A percentile compares a stretch with the other conserved stretches of the same genome.
phyloP scores from a whole-genome alignment of 2,113 vertebrate genomes.

The Semicossyphus pulcher region DNA sequence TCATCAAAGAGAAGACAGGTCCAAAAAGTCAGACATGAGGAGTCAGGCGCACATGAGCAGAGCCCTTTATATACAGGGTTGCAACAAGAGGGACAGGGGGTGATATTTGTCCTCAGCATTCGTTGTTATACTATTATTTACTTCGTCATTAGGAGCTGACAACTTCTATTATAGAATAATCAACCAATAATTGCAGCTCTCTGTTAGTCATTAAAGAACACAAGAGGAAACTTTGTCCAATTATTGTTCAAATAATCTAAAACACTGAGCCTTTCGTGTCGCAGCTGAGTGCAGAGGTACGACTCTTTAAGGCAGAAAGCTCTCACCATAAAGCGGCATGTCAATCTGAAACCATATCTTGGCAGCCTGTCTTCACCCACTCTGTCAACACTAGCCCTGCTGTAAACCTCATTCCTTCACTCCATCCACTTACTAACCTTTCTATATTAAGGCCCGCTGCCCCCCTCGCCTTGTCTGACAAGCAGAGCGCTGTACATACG shows the following conservation, averaged over 20 bases:
- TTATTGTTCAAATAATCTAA: background rate
- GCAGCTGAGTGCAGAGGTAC: background rate
- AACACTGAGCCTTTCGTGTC: background rate
- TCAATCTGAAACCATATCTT: constrained; percentile 65
- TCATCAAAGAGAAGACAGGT: constrained; percentile 45
- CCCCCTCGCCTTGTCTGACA: constrained; percentile 16
- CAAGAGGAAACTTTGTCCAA: background rate
- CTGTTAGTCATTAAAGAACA: background rate
- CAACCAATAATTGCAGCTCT: background rate
- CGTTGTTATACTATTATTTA: background rate
- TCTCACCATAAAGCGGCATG: constrained; percentile 18
- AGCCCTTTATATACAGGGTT: no score
- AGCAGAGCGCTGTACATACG: constrained; percentile 29
- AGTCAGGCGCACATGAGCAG: background rate
- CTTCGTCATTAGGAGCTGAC: background rate
- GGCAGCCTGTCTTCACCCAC: constrained; percentile 65
- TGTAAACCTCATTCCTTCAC: constrained; percentile 53
- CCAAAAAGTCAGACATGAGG: constrained; percentile 7
- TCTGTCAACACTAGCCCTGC: constrained; percentile 69
- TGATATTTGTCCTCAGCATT: background rate
- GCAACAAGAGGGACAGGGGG: no score
- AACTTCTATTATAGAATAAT: background rate
- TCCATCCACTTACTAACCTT: constrained; percentile 58
- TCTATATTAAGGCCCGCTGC: constrained; percentile 66
- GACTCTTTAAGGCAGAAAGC: constrained; percentile 19